Evolutionary conservation across 2,888 invertebrate genomes (phyloP).

Genomic region (Frankliniella fusca): DNA sequence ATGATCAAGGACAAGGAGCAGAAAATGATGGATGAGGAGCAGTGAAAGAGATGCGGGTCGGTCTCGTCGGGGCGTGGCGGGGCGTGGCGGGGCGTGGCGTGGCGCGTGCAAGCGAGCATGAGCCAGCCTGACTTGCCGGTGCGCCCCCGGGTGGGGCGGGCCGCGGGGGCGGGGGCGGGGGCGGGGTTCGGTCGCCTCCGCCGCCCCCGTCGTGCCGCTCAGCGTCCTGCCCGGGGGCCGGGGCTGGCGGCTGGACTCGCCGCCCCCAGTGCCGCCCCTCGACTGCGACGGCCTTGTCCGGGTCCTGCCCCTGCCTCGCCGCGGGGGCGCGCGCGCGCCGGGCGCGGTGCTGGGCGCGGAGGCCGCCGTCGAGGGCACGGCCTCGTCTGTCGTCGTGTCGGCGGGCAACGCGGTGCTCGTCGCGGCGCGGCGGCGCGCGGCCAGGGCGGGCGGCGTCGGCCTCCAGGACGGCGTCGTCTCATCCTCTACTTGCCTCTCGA

Average conservation of each 20-base stretch:
- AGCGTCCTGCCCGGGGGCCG: conserved; percentile 11
- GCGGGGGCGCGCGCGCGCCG: neutral
- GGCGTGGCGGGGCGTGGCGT: neutral
- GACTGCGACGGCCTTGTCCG: neutral
- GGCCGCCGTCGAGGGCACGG: neutral
- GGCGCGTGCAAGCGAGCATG: neutral
- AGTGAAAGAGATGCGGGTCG: conserved; percentile 12
- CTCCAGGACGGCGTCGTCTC: conserved; percentile 53
- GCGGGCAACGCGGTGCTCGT: neutral
- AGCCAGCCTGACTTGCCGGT: neutral
- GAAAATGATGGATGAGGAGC: neutral
- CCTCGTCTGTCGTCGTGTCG: neutral
- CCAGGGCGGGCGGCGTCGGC: conserved; percentile 40
- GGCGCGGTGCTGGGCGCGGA: neutral
- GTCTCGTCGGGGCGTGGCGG: conserved; percentile 13
- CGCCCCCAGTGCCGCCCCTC: conserved; percentile 35
- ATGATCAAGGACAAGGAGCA: neutral
- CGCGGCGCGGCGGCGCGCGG: neutral
- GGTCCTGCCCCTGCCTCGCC: neutral
- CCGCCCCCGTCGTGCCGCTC: neutral
- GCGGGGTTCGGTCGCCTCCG: neutral
- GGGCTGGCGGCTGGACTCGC: neutral
- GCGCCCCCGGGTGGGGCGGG: neutral
- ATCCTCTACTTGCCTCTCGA: conserved; percentile 40
- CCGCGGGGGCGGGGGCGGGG: neutral